Base-by-base conservation (phyloP, 2,888 invertebrate species). In the Cryptops parisi region DNA sequence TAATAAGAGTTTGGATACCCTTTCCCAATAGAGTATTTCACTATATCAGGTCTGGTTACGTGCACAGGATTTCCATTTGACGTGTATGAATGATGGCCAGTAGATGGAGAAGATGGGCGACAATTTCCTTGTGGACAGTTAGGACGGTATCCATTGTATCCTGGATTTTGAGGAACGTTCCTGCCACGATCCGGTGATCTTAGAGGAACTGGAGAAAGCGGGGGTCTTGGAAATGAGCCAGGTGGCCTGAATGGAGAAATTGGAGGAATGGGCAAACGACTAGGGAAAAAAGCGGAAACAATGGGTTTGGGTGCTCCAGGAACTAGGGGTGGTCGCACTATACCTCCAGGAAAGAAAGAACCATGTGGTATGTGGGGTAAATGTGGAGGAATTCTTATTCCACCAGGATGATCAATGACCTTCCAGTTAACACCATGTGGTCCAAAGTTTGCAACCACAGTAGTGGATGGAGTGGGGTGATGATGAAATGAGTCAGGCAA, bases 351-450 rank as follows among this genome's bases (percentile, higher is more conserved):
- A 33, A 33, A 15, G 33, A 33, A 15, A 33, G 33, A 33, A 9
- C 33, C 15, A 6, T 6, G 6, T 33, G 33, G 33, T 9, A 33
- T 33, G 6, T 24, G 3, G 19, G 38, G 4, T 17, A 38, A n/a
- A 6, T 17, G 15, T 4, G 25, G 21, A 39, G 38, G 49, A 5
- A 12, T 2, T 9, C n/a, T n/a, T n/a, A n/a, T n/a, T n/a, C n/a
- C n/a, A n/a, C 22, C 39, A 5, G 27, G 48, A 9, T 48, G 17
- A 12, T 48, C 33, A 12, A 49, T 2, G 4, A 49, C 38, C n/a
- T 49, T 49, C 49, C 38, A 33, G 22, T 49, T 9, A 1, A 49
- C 17, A 3, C 49, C 49, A 22, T 38, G 17, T 39, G 49, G 49
- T 4, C 38, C 23, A 39, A 49, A 19, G 19, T n/a, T 39, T n/a